Base-by-base conservation (phyloP, 2,113 vertebrate species). In the Malurus melanocephalus region DNA sequence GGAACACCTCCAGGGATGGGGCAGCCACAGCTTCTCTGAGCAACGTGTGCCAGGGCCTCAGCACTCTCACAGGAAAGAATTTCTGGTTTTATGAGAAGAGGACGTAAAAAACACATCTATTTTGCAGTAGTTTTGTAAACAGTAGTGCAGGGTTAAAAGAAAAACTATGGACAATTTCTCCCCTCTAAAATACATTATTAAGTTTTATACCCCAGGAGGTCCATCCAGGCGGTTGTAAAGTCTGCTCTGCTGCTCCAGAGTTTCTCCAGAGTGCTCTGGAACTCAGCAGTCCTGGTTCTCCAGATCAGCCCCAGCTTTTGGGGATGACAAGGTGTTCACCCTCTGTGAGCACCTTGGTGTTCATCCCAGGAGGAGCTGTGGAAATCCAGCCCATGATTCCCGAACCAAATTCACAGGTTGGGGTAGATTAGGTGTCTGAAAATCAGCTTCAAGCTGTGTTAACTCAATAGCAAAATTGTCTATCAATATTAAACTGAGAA, bases 221-320 rank as follows among this genome's bases (percentile, higher is more conserved):
- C 64, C 13, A 1, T 65, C 28, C 20, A 7, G 68, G 52, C 0
- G 0, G 11, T 46, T 64, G 16, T n/a, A 53, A 24, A 1, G 2
- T 26, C 57, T 80, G 42, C 45, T 84, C 66, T 69, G 16, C 17
- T 78, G 60, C 73, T 52, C 11, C 19, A 6, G 51, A 40, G 42
- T 35, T 42, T 66, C 51, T 74, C 21, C 16, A 10, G 21, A 35
- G 33, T 8, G 48, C 51, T 59, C 11, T 22, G 62, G 67, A 46
- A 15, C 30, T 19, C 30, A 16, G 30, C 1, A 3, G 9, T 38
- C 62, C n/a, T 62, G 64, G 19, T 48, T 89, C n/a, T 46, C 16
- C 7, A 3, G 7, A 19, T 26, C 16, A 52, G 18, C 18, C 15
- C 21, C 1, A 11, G 10, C 56, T 20, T 22, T 38, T 30, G 55